phyloP scores from a whole-genome alignment of 2,113 vertebrate genomes.

The Craseonycteris thonglongyai region DNA sequence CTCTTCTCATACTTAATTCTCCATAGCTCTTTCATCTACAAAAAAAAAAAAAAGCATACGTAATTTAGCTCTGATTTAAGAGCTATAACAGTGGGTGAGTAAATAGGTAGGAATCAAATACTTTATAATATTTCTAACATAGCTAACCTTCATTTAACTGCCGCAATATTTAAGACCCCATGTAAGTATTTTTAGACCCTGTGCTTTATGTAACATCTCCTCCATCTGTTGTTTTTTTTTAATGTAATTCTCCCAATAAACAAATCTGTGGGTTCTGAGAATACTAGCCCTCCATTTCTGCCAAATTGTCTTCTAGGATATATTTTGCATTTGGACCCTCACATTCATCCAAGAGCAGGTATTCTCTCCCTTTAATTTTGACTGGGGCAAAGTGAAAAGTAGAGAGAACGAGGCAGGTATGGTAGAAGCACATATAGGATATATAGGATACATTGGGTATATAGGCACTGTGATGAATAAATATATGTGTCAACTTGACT shows the following conservation, averaged over 20 bases:
- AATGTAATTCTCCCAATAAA: background rate
- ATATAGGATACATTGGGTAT: too few species aligned
- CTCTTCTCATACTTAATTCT: background rate
- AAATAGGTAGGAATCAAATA: background rate
- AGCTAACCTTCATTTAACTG: background rate
- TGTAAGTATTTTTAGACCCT: background rate
- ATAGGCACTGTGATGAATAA: background rate
- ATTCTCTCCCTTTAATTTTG: background rate
- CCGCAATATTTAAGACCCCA: background rate
- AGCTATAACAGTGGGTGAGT: background rate
- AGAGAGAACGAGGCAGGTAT: background rate
- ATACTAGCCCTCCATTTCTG: background rate
- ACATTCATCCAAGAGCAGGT: background rate
- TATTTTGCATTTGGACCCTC: background rate
- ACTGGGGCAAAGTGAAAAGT: background rate
- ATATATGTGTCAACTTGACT: background rate
- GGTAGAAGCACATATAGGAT: background rate
- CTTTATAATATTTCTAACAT: background rate
- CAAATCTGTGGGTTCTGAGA: background rate
- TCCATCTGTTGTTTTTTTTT: background rate
- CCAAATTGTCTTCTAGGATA: background rate
- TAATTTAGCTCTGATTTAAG: background rate
- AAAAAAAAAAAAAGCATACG: background rate
- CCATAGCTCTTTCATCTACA: background rate
- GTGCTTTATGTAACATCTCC: background rate